Conservation (phyloP, 2,113 vertebrate genomes). For the Eptatretus burgeri region DNA sequence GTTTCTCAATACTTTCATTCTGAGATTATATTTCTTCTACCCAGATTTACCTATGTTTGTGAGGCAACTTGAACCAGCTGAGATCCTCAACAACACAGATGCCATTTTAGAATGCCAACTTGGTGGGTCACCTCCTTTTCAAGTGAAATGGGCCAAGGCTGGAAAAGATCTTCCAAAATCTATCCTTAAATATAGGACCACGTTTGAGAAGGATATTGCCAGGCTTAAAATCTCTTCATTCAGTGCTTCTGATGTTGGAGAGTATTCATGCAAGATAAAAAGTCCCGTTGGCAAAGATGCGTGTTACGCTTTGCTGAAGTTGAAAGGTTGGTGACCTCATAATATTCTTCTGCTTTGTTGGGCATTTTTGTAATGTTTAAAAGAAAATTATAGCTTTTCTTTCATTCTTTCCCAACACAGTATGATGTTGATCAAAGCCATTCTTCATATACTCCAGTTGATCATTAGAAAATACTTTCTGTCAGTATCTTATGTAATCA, state of each 20-base stretch:
- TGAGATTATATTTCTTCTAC: not conserved
- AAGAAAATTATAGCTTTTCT: too few relatives aligned
- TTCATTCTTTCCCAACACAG: too few relatives aligned
- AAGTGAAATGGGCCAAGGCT: conserved; percentile 56
- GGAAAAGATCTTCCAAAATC: conserved; percentile 33
- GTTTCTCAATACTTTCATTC: not conserved
- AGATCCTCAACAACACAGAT: conserved; percentile 66
- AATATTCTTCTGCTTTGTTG: not conserved
- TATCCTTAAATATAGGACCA: conserved; percentile 56
- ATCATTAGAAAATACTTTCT: conserved; percentile 10
- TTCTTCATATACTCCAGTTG: not conserved
- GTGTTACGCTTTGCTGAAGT: conserved; percentile 35
- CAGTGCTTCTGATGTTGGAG: conserved; percentile 37
- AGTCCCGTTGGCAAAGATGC: conserved; percentile 51
- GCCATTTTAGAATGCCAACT: conserved; percentile 44
- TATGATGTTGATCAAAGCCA: too few relatives aligned
- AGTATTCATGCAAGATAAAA: conserved; percentile 53
- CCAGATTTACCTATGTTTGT: conserved; percentile 20
- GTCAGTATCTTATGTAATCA: too few relatives aligned
- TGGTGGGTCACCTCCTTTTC: conserved; percentile 52
- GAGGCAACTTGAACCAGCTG: conserved; percentile 45
- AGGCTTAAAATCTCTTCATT: conserved; percentile 49
- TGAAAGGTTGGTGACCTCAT: conserved; percentile 50
- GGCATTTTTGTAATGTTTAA: too few relatives aligned
- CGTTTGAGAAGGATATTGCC: conserved; percentile 31